phyloP scores from a whole-genome alignment of 1,140 invertebrate species.

The Yoshiicerus persimilis region DNA sequence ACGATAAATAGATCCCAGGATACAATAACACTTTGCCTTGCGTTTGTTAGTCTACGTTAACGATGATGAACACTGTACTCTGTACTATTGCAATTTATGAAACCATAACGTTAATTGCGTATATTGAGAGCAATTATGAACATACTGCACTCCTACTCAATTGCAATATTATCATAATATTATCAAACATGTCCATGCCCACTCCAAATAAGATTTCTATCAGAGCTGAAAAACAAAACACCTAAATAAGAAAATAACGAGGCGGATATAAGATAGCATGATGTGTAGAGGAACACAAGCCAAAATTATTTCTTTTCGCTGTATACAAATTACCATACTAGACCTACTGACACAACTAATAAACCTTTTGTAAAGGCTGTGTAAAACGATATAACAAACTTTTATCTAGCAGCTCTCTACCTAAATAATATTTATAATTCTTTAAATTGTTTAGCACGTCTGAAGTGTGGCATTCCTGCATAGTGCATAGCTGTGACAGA shows the following conservation, averaged over 20 bases:
- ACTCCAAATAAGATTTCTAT: neutral
- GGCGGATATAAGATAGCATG: no score
- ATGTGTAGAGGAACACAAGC: neutral
- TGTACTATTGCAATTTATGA: no score
- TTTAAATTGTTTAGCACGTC: neutral
- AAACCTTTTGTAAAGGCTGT: no score
- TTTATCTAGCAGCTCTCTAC: no score
- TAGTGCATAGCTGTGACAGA: no score
- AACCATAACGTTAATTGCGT: neutral
- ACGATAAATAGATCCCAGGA: neutral
- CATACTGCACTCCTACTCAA: neutral
- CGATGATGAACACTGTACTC: no score
- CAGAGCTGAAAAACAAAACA: neutral
- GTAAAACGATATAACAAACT: no score
- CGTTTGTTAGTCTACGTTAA: no score
- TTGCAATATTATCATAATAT: neutral
- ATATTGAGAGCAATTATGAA: neutral
- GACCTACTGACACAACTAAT: no score
- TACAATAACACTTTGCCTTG: neutral
- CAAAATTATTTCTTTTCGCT: no score
- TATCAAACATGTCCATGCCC: neutral
- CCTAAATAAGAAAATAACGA: neutral
- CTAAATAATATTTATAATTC: neutral
- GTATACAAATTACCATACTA: no score
- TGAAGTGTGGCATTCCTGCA: neutral